Conservation (phyloP, 2,888 invertebrate genomes). For the Tenthredo scrophulariae region DNA sequence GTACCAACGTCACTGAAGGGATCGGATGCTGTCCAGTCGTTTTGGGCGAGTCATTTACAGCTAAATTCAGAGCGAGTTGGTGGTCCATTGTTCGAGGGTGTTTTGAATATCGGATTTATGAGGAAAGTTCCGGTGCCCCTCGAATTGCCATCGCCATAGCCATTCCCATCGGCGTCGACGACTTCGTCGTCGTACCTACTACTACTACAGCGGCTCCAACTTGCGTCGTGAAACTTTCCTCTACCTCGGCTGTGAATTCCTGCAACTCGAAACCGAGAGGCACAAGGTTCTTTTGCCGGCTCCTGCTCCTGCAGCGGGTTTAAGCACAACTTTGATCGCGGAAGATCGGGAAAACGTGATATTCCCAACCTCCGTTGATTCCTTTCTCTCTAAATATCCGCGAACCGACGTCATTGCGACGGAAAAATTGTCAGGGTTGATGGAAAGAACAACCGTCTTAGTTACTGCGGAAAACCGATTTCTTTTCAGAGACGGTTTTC, state of each 20-base stretch:
- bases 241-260: slow-evolving; percentile 56
- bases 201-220: slow-evolving; percentile 61
- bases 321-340: neutral
- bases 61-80: slow-evolving; percentile 18
- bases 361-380: neutral
- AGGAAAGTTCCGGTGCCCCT: slow-evolving; percentile 64
- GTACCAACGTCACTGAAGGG: neutral
- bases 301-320: neutral
- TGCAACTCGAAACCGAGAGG: slow-evolving; percentile 60
- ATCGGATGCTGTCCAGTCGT: slow-evolving; percentile 17
- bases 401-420: neutral
- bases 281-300: slow-evolving; percentile 39
- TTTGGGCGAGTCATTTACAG: slow-evolving; percentile 44
- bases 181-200: slow-evolving; percentile 47
- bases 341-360: neutral
- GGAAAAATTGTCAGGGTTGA: neutral
- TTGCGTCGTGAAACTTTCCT: slow-evolving; percentile 69
- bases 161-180: slow-evolving; percentile 5
- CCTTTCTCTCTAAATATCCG: neutral
- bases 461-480: neutral
- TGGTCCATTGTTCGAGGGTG: slow-evolving; percentile 57
- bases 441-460: neutral
- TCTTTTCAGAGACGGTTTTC: neutral
- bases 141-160: slow-evolving; percentile 22
- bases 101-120: slow-evolving; percentile 75